Evolutionary conservation across 2,797 vertebrate genomes (phyloP), one percentile per base, ranked within the genome.

Genomic region (Ispidina picta): DNA sequence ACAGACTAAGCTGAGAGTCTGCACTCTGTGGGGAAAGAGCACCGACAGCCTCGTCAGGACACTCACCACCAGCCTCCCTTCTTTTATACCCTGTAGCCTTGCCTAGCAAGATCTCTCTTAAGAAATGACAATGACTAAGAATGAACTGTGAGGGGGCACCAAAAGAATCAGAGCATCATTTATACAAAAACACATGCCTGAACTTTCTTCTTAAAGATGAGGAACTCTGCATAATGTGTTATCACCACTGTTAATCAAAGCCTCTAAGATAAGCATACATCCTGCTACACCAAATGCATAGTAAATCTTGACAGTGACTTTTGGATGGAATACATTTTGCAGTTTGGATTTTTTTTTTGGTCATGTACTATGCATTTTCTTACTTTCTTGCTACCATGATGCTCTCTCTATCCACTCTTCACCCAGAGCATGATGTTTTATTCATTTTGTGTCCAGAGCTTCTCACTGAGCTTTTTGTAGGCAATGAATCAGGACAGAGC

Each of bases 1-100:
- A 98, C 92, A 98, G 97, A 96, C 98, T 98, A 82, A 98, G 90
- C 97, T 98, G 98, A 83, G 99, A 98, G 92, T 98, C 98, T 93
- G 98, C 95, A 72, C 98, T 98, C 99, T 99, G 97, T 63, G 82
- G 69, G 92, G 95, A 95, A 96, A 83, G 94, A 93, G 92, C 91
- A 97, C 91, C 70, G 82, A 96, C 92, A 94, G 63, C 79, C 93
- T 96, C 86, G 97, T 96, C 97, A 94, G 96, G 87, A 95, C 83
- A 15, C 43, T 29, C 93, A 60, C 52, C 66, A 69, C 64, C 76
- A 41, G 54, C 60, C 65, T 84, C 85, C 51, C 68, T 76, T 46
- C 28, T 73, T 77, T 95, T 92, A 39, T 86, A 82, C 62, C 89
- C 72, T 10, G 59, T 85, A 87, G 89, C 86, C 92, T 95, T 83